Evolutionary conservation across 2,888 invertebrate genomes (phyloP), one percentile per base, ranked within the genome.

Genomic region (Gnatocerus cornutus): DNA sequence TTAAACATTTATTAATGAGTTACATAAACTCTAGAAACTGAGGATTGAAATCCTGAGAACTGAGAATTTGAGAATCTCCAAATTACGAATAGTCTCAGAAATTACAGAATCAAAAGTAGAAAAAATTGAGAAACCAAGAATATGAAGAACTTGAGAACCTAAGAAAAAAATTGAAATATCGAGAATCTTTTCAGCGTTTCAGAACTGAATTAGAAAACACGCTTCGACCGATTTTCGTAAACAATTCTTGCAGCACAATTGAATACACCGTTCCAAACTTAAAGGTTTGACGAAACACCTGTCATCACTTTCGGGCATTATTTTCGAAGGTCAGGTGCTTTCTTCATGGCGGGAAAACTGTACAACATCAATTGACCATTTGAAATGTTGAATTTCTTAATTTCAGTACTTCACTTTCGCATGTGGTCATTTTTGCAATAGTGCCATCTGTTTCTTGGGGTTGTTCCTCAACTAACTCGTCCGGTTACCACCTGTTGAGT

Each of bases 221-320:
- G 21, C 21, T 4, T 21, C 21, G 4, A 21, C 21, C 21, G 21
- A 21, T 33, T 33, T 33, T 33, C 33, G 7, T 6, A 33, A 33
- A 4, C 33, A 21, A 21, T n/a, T 33, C n/a, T 33, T 33, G 7
- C n/a, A 7, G 46, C 46, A 16, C 16, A 46, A 46, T 16, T 12
- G 7, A 16, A 21, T 50, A 55, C 55, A 55, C 16, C 16, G 37
- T 39, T 55, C 30, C 10, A 16, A 21, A 55, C 55, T 55, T 39
- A 55, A 55, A 9, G 10, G 9, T 4, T 39, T 55, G 37, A 13
- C 39, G 55, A 55, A 55, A 55, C 55, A 55, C 39, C 55, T 55
- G 55, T 55, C 55, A 55, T 16, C 14, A 9, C 39, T 55, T 33
- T 55, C 55, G 16, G 8, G 8, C 27, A 29, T 9, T 9, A 21